Percentiles rank a stretch among this genome's conserved stretches.
Conservation (phyloP, 2,113 vertebrate species). For the Macaca mulatta region DNA sequence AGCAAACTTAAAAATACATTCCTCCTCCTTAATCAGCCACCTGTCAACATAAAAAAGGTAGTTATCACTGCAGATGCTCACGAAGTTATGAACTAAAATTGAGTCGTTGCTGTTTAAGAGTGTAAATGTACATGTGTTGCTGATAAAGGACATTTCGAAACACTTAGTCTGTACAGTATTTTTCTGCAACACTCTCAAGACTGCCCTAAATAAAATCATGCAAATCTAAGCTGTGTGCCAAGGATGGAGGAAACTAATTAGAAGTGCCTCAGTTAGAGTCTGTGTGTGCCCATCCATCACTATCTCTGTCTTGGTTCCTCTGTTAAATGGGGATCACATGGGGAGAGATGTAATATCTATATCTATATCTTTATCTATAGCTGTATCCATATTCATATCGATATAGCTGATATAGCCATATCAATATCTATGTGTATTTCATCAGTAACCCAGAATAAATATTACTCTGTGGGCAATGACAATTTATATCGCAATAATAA, state of each 20-base stretch:
- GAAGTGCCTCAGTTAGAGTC: background rate
- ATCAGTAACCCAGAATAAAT: background rate
- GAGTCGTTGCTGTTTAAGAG: constrained; percentile 62
- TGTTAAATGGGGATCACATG: background rate
- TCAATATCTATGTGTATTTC: background rate
- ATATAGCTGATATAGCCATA: too few species aligned
- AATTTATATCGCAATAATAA: background rate
- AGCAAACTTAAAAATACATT: constrained; percentile 80
- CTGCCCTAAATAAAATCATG: constrained; percentile 21
- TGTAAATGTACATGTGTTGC: constrained; percentile 52
- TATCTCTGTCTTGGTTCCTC: background rate
- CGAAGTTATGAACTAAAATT: constrained; percentile 64
- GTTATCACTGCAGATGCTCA: constrained; percentile 56
- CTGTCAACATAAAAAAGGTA: constrained; percentile 77
- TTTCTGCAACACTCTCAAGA: constrained; percentile 2
- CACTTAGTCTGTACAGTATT: constrained; percentile 45
- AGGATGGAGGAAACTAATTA: background rate
- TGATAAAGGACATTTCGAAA: constrained; percentile 56
- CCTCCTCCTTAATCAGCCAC: constrained; percentile 70
- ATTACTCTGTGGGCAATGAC: background rate
- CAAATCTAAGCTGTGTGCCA: background rate
- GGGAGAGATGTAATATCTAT: background rate
- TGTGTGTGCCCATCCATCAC: too few species aligned
- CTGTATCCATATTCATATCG: background rate
- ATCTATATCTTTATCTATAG: background rate